A percentile compares a stretch with the other conserved stretches of the same genome.
These are phyloP conservation scores for Icerya purchasi DNA, from an alignment of 2,888 invertebrate genomes.

Conservation along the genomic window DNA sequence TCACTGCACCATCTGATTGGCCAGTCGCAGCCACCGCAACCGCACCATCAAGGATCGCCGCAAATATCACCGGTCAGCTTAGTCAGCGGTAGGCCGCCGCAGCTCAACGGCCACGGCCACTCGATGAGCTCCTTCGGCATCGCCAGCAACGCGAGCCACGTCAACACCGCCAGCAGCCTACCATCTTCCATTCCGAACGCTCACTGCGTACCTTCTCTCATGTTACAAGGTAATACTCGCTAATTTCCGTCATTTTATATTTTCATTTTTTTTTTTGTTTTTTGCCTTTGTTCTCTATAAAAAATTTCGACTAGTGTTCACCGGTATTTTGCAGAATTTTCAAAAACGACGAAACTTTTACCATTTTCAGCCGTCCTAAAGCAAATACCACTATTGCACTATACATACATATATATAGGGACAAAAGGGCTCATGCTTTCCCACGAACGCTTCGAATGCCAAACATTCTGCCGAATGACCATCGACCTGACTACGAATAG, in stretches of 20 bases:
- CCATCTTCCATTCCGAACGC: constrained; percentile 7
- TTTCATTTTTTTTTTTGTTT: not conserved
- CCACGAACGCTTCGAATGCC: no score
- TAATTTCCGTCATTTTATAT: not conserved
- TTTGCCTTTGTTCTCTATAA: no score
- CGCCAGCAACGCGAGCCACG: constrained; percentile 2
- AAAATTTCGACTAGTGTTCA: no score
- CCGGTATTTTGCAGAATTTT: no score
- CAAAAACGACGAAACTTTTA: no score
- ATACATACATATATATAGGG: no score
- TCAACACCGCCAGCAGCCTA: not conserved
- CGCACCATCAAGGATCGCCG: constrained; percentile 15
- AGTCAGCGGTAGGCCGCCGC: constrained; percentile 6
- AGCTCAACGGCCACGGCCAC: constrained; percentile 10
- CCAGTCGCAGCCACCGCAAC: constrained; percentile 11
- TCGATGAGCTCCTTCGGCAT: not conserved
- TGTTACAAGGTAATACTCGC: constrained; percentile 7
- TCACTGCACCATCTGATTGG: not conserved
- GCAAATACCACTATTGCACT: no score
- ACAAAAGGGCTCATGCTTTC: no score
- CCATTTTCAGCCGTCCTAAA: no score
- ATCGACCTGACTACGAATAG: no score
- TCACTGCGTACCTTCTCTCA: constrained; percentile 8
- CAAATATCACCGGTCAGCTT: constrained; percentile 11
- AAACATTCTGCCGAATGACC: no score